Percentiles rank a stretch among this genome's conserved stretches.
phyloP scores from a whole-genome alignment of 2,113 vertebrate genomes.

The Gadus macrocephalus region DNA sequence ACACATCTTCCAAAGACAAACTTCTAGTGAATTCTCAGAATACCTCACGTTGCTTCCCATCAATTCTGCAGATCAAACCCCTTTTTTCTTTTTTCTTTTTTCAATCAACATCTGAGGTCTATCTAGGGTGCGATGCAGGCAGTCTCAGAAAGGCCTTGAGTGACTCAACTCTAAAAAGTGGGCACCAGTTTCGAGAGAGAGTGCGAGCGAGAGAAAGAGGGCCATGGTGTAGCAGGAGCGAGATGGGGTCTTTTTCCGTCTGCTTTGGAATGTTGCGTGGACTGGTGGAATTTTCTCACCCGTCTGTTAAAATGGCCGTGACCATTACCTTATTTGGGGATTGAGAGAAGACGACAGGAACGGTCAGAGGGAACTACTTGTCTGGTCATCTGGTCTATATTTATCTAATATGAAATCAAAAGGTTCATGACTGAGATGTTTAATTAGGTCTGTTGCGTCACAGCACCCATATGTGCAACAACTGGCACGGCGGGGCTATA shows the following conservation, averaged over 20 bases:
- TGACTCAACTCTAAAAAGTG: no score
- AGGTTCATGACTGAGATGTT: neutral
- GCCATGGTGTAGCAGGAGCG: constrained; percentile 29
- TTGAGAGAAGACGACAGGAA: constrained; percentile 29
- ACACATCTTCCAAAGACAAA: constrained; percentile 39
- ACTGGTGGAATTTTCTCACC: constrained; percentile 69
- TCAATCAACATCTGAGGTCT: neutral
- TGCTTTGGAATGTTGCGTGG: constrained; percentile 58
- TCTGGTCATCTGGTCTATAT: neutral
- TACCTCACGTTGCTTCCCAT: constrained; percentile 37
- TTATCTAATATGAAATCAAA: neutral
- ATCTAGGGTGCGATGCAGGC: no score
- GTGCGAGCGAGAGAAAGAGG: constrained; percentile 6
- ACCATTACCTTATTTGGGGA: constrained; percentile 58
- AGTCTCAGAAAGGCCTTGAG: no score
- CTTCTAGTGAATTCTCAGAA: constrained; percentile 50
- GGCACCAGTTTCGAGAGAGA: no score
- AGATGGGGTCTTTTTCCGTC: constrained; percentile 40
- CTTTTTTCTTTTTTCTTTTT: neutral
- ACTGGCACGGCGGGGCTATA: no score
- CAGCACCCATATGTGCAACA: no score
- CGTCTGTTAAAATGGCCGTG: constrained; percentile 55
- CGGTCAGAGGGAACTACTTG: neutral
- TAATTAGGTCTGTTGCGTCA: no score
- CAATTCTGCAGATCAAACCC: constrained; percentile 16